A percentile compares a stretch with the other conserved stretches of the same genome.
phyloP scores from a whole-genome alignment of 2,888 invertebrate species.

The Xanthia icteritia region DNA sequence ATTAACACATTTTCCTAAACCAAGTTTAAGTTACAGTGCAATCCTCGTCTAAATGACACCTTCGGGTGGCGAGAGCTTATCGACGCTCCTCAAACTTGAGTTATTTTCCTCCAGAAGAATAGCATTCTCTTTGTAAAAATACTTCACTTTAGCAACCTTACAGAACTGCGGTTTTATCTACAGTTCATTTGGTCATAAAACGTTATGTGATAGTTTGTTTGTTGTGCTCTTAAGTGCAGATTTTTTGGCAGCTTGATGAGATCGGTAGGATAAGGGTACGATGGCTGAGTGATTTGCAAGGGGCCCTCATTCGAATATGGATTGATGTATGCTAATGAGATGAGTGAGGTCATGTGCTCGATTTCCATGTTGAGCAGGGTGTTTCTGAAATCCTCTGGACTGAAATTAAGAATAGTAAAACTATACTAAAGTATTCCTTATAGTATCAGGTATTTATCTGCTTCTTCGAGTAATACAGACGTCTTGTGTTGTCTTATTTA shows the following conservation, averaged over 20 bases:
- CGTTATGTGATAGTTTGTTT: slow-evolving; percentile 18
- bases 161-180: slow-evolving; percentile 44
- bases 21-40: slow-evolving; percentile 46
- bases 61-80: slow-evolving; percentile 53
- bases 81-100: slow-evolving; percentile 58
- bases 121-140: slow-evolving; percentile 45
- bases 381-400: background rate
- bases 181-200: slow-evolving; percentile 39
- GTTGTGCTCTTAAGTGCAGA: background rate
- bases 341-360: slow-evolving; percentile 3
- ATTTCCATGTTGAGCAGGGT: background rate
- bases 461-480: background rate
- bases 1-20: slow-evolving; percentile 26
- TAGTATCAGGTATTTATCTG: background rate
- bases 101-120: slow-evolving; percentile 60
- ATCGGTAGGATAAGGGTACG: background rate
- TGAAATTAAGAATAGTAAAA: background rate
- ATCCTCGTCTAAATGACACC: slow-evolving; percentile 41
- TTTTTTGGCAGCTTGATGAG: slow-evolving; percentile 25
- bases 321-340: slow-evolving; percentile 38
- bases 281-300: slow-evolving; percentile 19
- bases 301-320: background rate
- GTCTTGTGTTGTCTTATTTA: background rate
- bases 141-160: slow-evolving; percentile 35
- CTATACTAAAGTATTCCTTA: background rate